Conservation (phyloP, 2,888 invertebrate species). For the Drosophila trichaetosa region DNA sequence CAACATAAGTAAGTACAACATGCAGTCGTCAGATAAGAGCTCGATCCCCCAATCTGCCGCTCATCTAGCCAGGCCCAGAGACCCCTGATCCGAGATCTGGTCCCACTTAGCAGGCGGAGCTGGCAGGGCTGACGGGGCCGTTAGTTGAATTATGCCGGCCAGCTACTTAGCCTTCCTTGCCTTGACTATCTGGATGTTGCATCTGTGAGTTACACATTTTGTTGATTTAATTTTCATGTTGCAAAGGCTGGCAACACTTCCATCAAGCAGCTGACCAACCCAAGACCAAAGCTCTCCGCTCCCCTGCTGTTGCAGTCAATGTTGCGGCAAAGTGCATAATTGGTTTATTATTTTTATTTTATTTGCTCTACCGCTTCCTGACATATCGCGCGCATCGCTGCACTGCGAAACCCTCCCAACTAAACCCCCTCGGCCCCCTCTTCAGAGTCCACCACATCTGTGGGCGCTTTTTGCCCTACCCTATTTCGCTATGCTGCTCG, state of each 20-base stretch:
- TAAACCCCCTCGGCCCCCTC: background rate
- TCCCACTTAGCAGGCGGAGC: conserved; percentile 25
- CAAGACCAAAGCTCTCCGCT: conserved; percentile 12
- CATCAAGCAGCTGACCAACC: conserved; percentile 63
- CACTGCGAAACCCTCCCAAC: conserved; percentile 44
- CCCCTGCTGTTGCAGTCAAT: conserved; percentile 54
- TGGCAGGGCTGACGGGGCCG: conserved; percentile 47
- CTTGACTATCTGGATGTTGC: conserved; percentile 68
- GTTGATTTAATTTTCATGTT: conserved; percentile 79
- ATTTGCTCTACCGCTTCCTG: conserved; percentile 75
- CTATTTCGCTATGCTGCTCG: conserved; percentile 55
- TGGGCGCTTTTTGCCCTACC: conserved; percentile 72
- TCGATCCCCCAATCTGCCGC: conserved; percentile 35
- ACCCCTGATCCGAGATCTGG: conserved; percentile 5
- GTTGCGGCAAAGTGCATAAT: conserved; percentile 83
- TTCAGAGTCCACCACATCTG: conserved; percentile 17
- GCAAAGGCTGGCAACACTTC: conserved; percentile 46
- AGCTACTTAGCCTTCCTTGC: conserved; percentile 61
- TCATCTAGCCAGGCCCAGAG: conserved; percentile 39
- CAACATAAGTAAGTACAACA: conserved; percentile 56
- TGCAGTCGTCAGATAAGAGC: conserved; percentile 49
- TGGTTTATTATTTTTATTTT: conserved; percentile 81
- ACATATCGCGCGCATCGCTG: conserved; percentile 79
- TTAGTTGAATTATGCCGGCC: conserved; percentile 75
- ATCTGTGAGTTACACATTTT: conserved; percentile 75